Base-by-base conservation (phyloP, 1,140 invertebrate species). In the Diorhabda sublineata region DNA sequence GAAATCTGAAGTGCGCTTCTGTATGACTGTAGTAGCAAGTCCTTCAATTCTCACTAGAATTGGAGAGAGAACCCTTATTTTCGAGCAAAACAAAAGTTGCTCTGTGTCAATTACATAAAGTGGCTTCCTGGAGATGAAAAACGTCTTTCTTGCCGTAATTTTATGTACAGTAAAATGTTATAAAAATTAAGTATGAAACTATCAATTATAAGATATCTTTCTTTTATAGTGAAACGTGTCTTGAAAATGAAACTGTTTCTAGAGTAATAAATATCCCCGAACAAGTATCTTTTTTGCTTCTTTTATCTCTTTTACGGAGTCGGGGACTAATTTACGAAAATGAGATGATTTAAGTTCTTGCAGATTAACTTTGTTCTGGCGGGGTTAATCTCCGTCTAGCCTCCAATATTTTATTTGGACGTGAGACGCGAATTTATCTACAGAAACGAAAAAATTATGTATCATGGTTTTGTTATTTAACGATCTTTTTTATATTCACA, bases 91-190 rank as follows among this genome's bases (percentile, higher is more conserved):
- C 47, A 52, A 2, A 52, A 52, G 47, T 52, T n/a, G 47, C 47
- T 52, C n/a, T 52, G 47, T 6, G 47, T n/a, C 47, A 52, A 52
- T 52, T 52, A 52, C 6, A n/a, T 4, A 52, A 4, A 52, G 47
- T 52, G n/a, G n/a, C 47, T 52, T 52, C n/a, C 47, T 52, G 47
- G 47, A n/a, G n/a, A 52, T n/a, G 47, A 52, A 52, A 52, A 52
- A 52, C 47, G 5, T 52, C 45, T 52, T 9, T 52, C 45, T 52
- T n/a, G 3, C 47, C 2, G 3, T 52, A n/a, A 52, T n/a, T 52
- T 4, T 52, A 52, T n/a, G 47, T 52, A 8, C 47, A 52, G 47
- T 52, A 6, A 52, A 52, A 52, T 52, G 47, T 52, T 52, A 52
- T 52, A 6, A 52, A 52, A 52, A 52, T 52, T 3, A 52, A 52